phyloP scores from a whole-genome alignment of 2,797 vertebrate genomes.

The Echeneis naucrates region DNA sequence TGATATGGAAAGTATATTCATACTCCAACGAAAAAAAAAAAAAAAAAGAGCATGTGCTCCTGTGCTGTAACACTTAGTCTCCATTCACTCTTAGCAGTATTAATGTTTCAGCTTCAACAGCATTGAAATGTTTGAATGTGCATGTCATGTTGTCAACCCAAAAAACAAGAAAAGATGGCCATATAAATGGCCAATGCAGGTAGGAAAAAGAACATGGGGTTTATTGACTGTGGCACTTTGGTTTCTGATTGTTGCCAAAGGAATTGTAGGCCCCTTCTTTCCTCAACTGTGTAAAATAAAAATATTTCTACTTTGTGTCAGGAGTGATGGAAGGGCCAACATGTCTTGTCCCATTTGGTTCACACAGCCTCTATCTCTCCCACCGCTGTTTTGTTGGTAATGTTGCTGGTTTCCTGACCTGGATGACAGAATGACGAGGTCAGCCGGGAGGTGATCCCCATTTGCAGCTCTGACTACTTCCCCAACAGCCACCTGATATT shows the following conservation, averaged over 20 bases:
- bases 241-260: constrained; percentile 36
- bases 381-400: constrained; percentile 64
- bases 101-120: constrained; percentile 28
- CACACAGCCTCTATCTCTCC: constrained; percentile 61
- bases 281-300: constrained; percentile 28
- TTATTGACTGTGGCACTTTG: constrained; percentile 16
- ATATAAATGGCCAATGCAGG: not conserved
- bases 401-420: constrained; percentile 91
- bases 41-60: constrained; percentile 24
- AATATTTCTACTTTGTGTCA: constrained; percentile 20
- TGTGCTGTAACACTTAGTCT: constrained; percentile 6
- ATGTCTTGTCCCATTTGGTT: constrained; percentile 21
- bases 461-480: constrained; percentile 99
- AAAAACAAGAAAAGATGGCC: constrained; percentile 30
- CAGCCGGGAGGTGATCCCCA: constrained; percentile 98
- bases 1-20: constrained; percentile 44
- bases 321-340: constrained; percentile 40
- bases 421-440: constrained; percentile 99
- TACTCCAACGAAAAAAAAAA: constrained; percentile 32
- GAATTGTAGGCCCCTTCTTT: constrained; percentile 28
- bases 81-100: constrained; percentile 29
- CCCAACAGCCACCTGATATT: constrained; percentile 95
- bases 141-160: not conserved
- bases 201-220: constrained; percentile 9
- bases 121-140: constrained; percentile 27